Conservation (phyloP, 1,140 invertebrate genomes). For the Lepidurus couesii region DNA sequence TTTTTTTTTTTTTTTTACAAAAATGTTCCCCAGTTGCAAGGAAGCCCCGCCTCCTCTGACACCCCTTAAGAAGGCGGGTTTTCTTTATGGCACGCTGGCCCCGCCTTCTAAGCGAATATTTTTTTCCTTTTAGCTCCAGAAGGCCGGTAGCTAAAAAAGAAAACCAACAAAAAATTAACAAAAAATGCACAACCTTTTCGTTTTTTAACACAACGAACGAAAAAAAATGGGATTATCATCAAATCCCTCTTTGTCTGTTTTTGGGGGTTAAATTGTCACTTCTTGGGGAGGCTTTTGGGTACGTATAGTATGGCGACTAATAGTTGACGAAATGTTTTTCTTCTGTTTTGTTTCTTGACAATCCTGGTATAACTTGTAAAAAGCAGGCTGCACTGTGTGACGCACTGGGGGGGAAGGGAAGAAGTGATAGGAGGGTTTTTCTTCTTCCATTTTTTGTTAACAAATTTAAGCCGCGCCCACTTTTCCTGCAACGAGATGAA, state of each 20-base stretch:
- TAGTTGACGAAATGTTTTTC: not conserved
- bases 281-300: not conserved
- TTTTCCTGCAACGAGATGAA: not conserved
- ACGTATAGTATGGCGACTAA: conserved; percentile 15
- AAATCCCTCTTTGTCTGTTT: not conserved
- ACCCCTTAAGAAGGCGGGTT: not conserved
- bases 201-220: not conserved
- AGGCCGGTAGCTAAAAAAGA: not conserved
- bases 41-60: not conserved
- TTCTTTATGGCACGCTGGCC: not conserved
- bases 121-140: not conserved
- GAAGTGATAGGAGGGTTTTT: not conserved
- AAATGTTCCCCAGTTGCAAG: not conserved
- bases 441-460: not conserved
- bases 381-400: conserved; percentile 16
- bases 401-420: not conserved
- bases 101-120: not conserved
- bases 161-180: not conserved
- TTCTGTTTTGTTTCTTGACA: not conserved
- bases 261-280: not conserved
- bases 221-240: not conserved
- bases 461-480: not conserved
- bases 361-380: conserved; percentile 9
- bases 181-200: conserved; percentile 20
- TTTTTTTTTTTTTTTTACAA: not conserved